Evolutionary conservation across 2,888 invertebrate genomes (phyloP).

Genomic region (Drymonia ruficornis): DNA sequence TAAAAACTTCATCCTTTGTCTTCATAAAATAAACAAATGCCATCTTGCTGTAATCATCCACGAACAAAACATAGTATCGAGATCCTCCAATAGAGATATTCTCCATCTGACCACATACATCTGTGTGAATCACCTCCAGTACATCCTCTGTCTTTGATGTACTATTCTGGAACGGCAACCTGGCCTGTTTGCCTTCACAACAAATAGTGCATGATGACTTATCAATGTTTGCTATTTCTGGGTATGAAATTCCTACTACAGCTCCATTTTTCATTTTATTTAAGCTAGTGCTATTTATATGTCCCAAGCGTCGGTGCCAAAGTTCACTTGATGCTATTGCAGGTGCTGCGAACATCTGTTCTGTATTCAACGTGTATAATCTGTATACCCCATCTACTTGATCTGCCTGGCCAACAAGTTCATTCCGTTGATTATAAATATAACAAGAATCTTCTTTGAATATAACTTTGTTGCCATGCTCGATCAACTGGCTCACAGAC

Average conservation of each 20-base stretch:
- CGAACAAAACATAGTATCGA: background rate
- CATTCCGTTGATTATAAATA: background rate
- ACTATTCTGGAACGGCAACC: background rate
- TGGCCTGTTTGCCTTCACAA: slow-evolving; percentile 11
- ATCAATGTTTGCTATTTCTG: slow-evolving; percentile 15
- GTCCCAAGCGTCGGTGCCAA: slow-evolving; percentile 30
- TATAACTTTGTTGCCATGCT: slow-evolving; percentile 1
- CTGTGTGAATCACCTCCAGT: background rate
- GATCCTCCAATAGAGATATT: background rate
- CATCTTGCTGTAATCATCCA: slow-evolving; percentile 1
- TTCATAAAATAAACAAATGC: background rate
- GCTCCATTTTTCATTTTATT: slow-evolving; percentile 29
- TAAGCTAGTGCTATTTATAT: slow-evolving; percentile 24
- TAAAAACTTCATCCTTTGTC: slow-evolving; percentile 6
- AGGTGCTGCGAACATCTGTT: background rate
- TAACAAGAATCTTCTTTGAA: background rate
- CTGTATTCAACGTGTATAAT: background rate
- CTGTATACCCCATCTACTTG: slow-evolving; percentile 4
- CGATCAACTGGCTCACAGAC: slow-evolving; percentile 4
- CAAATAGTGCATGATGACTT: slow-evolving; percentile 6
- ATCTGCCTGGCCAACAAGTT: background rate
- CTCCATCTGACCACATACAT: background rate
- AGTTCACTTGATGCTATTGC: slow-evolving; percentile 4
- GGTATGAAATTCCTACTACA: slow-evolving; percentile 23
- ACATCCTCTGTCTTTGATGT: background rate